Evolutionary conservation across 64 coral and sea anemone genomes (phyloP), one percentile per base, ranked within the genome.

Genomic region (Montipora efflorescens): DNA sequence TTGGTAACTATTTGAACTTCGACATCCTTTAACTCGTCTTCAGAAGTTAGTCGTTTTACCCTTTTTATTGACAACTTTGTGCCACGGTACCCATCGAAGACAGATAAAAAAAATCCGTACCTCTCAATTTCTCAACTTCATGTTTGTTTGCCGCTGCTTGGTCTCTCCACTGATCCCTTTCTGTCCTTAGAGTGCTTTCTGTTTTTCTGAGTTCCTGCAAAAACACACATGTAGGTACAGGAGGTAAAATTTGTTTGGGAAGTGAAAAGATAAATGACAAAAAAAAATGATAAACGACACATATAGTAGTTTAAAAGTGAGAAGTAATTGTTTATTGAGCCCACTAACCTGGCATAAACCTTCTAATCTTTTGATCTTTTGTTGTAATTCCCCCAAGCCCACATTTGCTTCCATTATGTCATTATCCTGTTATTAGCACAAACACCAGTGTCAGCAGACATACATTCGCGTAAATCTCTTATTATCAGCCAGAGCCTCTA

Each of bases 341-440:
- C 2, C 59, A 66, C 82, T 66, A 75, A 99, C 98, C 89, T 99
- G 98, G 79, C 95, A 92, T 51, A 91, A 44, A 8, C 75, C 80
- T 74, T 99, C 98, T 23, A 99, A 78, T 96, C 98, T 92, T 76
- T 93, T 96, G 6, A 94, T 84, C 82, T 99, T 99, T 75, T 99
- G 98, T 47, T 94, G 93, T 28, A 99, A 47, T 82, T 99, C 98
- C 52, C 95, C 89, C 70, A 99, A 50, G 21, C 95, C 92, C 28
- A 99, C 92, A 51, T 92, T 99, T 75, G 98, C 98, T 76, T 99
- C 95, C 73, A 92, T 94, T n/a, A 99, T 99, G 79, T 99, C 98
- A 52, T 96, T 99, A 68, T 99, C 98, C 97, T 99, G 46, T 18
- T 64, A 75, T 49, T 71, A 18, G 28, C 14, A 62, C 76, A 25